Conservation (phyloP, 2,797 vertebrate species). For the Cryptoblepharus egeriae region DNA sequence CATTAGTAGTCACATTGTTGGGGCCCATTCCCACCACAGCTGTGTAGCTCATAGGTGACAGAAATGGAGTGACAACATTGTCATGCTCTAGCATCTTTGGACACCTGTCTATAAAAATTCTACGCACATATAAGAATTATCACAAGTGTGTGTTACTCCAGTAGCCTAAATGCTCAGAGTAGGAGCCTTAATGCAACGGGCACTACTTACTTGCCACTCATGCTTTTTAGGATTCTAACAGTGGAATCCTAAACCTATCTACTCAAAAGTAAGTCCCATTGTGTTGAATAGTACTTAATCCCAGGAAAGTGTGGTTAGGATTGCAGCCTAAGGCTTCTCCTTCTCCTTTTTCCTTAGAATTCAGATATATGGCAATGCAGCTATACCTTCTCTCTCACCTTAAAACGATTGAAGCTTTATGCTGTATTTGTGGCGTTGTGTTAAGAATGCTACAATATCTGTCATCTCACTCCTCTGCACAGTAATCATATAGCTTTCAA, state of each 20-base stretch:
- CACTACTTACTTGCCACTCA: neutral
- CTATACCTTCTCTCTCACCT: conserved; percentile 17
- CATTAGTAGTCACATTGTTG: neutral
- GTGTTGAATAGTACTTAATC: too few species aligned
- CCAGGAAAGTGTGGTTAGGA: too few species aligned
- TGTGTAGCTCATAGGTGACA: neutral
- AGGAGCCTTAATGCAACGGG: neutral
- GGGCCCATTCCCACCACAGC: neutral
- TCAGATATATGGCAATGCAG: neutral
- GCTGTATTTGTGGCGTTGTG: conserved; percentile 19
- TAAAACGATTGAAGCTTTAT: neutral
- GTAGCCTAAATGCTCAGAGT: neutral
- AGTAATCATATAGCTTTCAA: neutral
- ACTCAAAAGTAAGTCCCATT: too few species aligned
- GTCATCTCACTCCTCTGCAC: conserved; percentile 7
- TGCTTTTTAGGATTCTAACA: neutral
- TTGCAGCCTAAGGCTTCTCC: too few species aligned
- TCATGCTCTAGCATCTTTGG: neutral
- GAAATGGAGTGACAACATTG: neutral
- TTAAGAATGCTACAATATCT: conserved; percentile 18
- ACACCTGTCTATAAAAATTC: neutral
- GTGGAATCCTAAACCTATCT: too few species aligned
- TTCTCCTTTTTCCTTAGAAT: too few species aligned
- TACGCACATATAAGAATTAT: too few species aligned
- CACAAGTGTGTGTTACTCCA: neutral